These are phyloP conservation scores for Leistus spinibarbis DNA, from an alignment of 2,888 invertebrate genomes.

Conservation along the genomic window DNA sequence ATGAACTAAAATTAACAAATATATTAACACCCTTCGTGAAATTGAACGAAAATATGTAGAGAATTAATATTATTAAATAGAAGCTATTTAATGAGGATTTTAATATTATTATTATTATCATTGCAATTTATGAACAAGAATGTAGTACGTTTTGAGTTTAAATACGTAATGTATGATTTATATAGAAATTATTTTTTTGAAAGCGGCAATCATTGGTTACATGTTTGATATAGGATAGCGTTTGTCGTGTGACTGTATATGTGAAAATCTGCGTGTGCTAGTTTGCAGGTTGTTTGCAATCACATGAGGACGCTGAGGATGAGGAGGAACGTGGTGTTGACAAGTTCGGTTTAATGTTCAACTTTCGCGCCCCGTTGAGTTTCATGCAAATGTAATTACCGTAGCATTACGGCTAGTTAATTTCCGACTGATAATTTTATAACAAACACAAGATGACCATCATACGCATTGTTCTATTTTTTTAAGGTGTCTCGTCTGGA, in stretches of 20 bases:
- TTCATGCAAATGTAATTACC: conserved; percentile 29
- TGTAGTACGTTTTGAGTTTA: too few relatives aligned
- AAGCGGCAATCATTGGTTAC: neutral
- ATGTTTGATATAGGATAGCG: neutral
- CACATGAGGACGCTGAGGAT: neutral
- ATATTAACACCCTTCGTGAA: too few relatives aligned
- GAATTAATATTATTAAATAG: too few relatives aligned
- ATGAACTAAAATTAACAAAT: too few relatives aligned
- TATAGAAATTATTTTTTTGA: too few relatives aligned
- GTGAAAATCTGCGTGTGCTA: neutral
- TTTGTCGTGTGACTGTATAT: neutral
- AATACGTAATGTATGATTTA: too few relatives aligned
- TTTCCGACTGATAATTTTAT: conserved; percentile 22
- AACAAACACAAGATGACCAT: conserved; percentile 18
- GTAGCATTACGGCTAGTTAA: conserved; percentile 20
- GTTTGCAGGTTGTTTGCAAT: neutral
- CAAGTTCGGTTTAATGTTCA: conserved; percentile 27
- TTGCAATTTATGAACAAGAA: too few relatives aligned
- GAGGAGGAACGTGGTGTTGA: conserved; percentile 10
- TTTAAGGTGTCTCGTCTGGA: neutral
- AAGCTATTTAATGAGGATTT: too few relatives aligned
- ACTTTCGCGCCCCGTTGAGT: conserved; percentile 17
- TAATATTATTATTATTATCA: too few relatives aligned
- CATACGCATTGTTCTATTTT: neutral
- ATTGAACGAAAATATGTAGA: too few relatives aligned